phyloP scores from a whole-genome alignment of 2,797 vertebrate genomes.

The Sebastolobus altivelis region DNA sequence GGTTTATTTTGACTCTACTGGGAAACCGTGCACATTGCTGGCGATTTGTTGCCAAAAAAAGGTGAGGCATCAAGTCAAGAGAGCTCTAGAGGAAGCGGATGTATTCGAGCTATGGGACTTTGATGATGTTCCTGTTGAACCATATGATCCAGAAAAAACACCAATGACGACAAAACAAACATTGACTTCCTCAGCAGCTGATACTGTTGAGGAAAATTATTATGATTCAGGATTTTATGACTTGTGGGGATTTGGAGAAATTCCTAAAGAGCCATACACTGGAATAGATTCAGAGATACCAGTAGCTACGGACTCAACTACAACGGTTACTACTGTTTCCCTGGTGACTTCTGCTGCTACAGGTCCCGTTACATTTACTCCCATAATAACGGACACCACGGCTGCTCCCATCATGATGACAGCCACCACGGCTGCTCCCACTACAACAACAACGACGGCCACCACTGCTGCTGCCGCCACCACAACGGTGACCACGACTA shows the following conservation, averaged over 20 bases:
- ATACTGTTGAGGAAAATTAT: neutral
- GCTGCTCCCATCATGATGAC: too few species aligned
- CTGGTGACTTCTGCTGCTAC: too few species aligned
- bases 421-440: too few species aligned
- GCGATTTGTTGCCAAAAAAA: conserved; percentile 11
- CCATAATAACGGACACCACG: too few species aligned
- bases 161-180: neutral
- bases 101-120: neutral
- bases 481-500: too few species aligned
- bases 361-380: too few species aligned
- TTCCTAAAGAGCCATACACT: neutral
- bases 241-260: neutral
- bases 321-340: too few species aligned
- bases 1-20: conserved; percentile 14
- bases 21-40: neutral
- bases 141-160: neutral
- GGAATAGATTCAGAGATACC: conserved; percentile 7
- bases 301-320: too few species aligned
- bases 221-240: neutral
- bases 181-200: neutral
- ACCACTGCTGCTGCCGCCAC: too few species aligned
- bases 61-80: neutral
- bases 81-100: conserved; percentile 8
- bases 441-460: too few species aligned
- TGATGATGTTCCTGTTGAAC: neutral